These are phyloP conservation scores for Eristalinus sepulchralis DNA, from an alignment of 2,888 invertebrate species.

Conservation along the genomic window DNA sequence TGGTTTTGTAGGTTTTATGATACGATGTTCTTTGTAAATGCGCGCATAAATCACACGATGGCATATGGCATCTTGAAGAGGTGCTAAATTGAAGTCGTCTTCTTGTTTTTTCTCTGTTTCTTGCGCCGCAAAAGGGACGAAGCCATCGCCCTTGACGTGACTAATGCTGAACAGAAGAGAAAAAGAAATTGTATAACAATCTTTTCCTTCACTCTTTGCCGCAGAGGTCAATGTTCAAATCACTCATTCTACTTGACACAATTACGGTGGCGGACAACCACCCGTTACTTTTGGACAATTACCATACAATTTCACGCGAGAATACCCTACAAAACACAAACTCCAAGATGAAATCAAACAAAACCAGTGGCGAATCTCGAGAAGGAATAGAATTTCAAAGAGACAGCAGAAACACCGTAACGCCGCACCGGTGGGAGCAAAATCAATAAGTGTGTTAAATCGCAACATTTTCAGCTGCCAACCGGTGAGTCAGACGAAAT, in stretches of 20 bases:
- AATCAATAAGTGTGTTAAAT: constrained; percentile 14
- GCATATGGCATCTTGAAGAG: constrained; percentile 3
- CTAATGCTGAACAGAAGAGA: not conserved
- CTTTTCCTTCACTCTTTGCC: not conserved
- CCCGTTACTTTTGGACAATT: constrained; percentile 3
- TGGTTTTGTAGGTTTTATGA: constrained; percentile 43
- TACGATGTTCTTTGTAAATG: constrained; percentile 60
- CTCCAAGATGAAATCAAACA: not conserved
- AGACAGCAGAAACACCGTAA: not conserved
- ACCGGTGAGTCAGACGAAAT: constrained; percentile 15
- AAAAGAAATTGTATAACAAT: not conserved
- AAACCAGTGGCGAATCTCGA: constrained; percentile 32
- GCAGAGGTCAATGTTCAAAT: constrained; percentile 20
- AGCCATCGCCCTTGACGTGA: not conserved
- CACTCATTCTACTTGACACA: not conserved
- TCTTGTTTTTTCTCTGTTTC: no score
- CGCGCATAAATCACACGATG: constrained; percentile 64
- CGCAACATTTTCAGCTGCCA: constrained; percentile 30
- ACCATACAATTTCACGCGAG: constrained; percentile 17
- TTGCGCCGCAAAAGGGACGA: no score
- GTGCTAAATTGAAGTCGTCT: not conserved
- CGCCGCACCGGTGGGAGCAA: not conserved
- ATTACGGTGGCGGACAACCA: not conserved
- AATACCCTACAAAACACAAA: not conserved
- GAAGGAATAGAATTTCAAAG: not conserved